These are phyloP conservation scores for Trissolcus basalis DNA, from an alignment of 1,140 invertebrate species.

Conservation along the genomic window DNA sequence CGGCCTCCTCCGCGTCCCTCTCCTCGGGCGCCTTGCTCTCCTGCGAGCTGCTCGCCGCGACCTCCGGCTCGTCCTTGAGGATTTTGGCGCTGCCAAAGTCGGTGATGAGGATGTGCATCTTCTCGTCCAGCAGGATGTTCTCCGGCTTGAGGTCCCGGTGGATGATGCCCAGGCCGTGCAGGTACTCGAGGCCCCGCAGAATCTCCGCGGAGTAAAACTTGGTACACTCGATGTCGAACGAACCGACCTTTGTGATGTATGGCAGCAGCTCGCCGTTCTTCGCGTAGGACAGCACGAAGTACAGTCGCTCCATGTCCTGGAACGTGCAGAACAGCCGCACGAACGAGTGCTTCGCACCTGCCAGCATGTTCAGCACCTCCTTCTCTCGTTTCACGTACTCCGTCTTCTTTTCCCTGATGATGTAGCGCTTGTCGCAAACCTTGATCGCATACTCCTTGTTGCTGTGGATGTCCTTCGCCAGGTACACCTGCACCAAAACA, in stretches of 20 bases:
- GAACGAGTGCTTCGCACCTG: conserved; percentile 85
- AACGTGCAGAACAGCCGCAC: conserved; percentile 97
- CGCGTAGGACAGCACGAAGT: conserved; percentile 97
- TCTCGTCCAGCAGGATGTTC: conserved; percentile 92
- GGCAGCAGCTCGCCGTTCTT: conserved; percentile 95
- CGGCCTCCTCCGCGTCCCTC: conserved; percentile 64
- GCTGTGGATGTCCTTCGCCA: conserved; percentile 93
- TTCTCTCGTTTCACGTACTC: conserved; percentile 96
- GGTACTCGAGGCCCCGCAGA: conserved; percentile 91
- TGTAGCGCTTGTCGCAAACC: conserved; percentile 95
- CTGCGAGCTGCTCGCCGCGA: conserved; percentile 60
- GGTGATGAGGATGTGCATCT: conserved; percentile 97
- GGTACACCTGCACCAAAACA: conserved; percentile 87
- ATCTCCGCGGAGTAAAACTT: conserved; percentile 97
- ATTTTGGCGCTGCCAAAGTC: conserved; percentile 99
- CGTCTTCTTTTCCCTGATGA: conserved; percentile 93
- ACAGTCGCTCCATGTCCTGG: conserved; percentile 94
- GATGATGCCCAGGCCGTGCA: conserved; percentile 93
- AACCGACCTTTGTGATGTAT: conserved; percentile 93
- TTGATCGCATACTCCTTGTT: conserved; percentile 97
- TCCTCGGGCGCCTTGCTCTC: conserved; percentile 76
- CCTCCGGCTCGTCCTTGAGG: conserved; percentile 75
- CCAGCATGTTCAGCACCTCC: conserved; percentile 89
- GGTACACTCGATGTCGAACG: conserved; percentile 92
- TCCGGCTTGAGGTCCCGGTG: conserved; percentile 95